These are phyloP conservation scores for Mechanitis mazaeus DNA, from an alignment of 2,888 invertebrate species.

Conservation along the genomic window DNA sequence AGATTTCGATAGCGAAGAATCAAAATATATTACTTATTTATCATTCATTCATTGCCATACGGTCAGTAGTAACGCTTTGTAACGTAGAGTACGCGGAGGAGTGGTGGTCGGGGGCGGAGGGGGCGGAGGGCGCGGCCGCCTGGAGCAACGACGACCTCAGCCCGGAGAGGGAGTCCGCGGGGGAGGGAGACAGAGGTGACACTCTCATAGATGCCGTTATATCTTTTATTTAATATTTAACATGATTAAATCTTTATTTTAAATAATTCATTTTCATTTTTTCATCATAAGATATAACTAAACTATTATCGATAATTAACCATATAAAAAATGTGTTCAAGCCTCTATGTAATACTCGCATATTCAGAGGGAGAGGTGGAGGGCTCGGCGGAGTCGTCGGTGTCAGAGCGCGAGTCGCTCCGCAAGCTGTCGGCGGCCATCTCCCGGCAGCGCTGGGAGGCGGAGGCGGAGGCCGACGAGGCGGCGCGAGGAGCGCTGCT, in stretches of 20 bases:
- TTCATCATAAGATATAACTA: too few species aligned
- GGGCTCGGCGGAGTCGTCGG: conserved; percentile 53
- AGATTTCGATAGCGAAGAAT: not conserved
- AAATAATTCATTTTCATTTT: too few species aligned
- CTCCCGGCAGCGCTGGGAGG: conserved; percentile 81
- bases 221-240: too few species aligned
- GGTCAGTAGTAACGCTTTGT: not conserved
- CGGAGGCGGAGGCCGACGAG: conserved; percentile 75
- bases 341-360: not conserved
- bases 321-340: not conserved
- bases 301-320: not conserved
- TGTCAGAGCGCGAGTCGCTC: conserved; percentile 80
- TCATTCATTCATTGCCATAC: not conserved
- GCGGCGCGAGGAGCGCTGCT: conserved; percentile 53
- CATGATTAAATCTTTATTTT: too few species aligned
- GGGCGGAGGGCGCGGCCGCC: conserved; percentile 61
- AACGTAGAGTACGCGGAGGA: conserved; percentile 60
- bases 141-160: conserved; percentile 71
- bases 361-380: conserved; percentile 17
- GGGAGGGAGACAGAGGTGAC: conserved; percentile 55
- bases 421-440: conserved; percentile 88
- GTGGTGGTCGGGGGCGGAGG: conserved; percentile 70
- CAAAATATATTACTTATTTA: not conserved
- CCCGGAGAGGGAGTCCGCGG: conserved; percentile 63
- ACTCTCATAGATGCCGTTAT: too few species aligned